Evolutionary conservation across 2,888 invertebrate species (phyloP).

Genomic region (Drosophila paranaensis): DNA sequence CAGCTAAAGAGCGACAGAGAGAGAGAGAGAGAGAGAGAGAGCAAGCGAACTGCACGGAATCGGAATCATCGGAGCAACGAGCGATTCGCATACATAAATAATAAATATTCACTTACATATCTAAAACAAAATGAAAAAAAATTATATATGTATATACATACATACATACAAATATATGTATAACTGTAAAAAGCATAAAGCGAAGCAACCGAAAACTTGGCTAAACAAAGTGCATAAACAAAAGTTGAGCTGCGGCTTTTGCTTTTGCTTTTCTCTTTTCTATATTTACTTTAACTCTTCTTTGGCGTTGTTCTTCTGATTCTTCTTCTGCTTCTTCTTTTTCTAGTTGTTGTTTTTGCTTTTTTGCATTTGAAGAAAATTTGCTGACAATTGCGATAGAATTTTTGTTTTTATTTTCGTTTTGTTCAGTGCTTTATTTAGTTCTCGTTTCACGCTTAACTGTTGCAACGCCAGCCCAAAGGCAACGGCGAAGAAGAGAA

Average conservation of each 20-base stretch:
- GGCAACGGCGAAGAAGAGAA: neutral
- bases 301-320: slow-evolving; percentile 1
- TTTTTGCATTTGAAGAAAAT: slow-evolving; percentile 67
- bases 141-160: slow-evolving; percentile 11
- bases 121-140: slow-evolving; percentile 24
- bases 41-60: slow-evolving; percentile 17
- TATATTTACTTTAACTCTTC: slow-evolving; percentile 28
- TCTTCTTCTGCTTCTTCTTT: neutral
- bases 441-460: slow-evolving; percentile 64
- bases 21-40: slow-evolving; percentile 15
- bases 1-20: slow-evolving; percentile 30
- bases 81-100: slow-evolving; percentile 53
- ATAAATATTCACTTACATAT: slow-evolving; percentile 52
- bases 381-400: slow-evolving; percentile 77
- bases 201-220: slow-evolving; percentile 50
- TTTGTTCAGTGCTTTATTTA: slow-evolving; percentile 62
- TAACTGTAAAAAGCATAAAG: slow-evolving; percentile 33
- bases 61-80: slow-evolving; percentile 48
- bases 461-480: slow-evolving; percentile 35
- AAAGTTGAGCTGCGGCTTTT: slow-evolving; percentile 35
- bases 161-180: slow-evolving; percentile 1
- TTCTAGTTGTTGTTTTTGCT: neutral
- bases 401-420: slow-evolving; percentile 55
- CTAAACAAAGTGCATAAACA: slow-evolving; percentile 63
- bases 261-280: slow-evolving; percentile 21